Evolutionary conservation across 2,888 invertebrate genomes (phyloP).

Genomic region (Stramonita haemastoma): DNA sequence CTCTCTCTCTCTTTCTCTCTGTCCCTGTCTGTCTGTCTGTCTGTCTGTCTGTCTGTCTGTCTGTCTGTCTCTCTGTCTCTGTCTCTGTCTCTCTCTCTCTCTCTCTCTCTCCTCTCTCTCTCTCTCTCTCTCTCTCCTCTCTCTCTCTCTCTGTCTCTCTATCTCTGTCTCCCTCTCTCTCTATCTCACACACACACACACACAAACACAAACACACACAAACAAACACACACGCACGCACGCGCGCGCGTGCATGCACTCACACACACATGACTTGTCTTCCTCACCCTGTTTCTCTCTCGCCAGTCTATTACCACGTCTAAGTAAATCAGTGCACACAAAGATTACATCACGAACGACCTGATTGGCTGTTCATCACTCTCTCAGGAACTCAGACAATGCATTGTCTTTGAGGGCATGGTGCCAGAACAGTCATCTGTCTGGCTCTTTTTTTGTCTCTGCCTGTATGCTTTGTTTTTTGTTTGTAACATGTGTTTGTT

Average conservation of each 20-base stretch:
- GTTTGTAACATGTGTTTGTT: too few relatives aligned
- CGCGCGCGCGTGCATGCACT: too few relatives aligned
- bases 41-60: not conserved
- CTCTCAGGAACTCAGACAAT: too few relatives aligned
- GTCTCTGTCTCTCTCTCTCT: not conserved
- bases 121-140: conserved; percentile 7
- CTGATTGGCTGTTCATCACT: too few relatives aligned
- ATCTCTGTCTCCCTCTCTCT: conserved; percentile 10
- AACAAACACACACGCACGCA: too few relatives aligned
- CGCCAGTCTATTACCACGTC: not conserved
- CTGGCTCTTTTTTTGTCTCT: too few relatives aligned
- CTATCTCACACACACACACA: conserved; percentile 4
- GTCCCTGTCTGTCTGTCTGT: not conserved
- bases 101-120: not conserved
- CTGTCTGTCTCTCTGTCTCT: not conserved
- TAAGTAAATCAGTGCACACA: not conserved
- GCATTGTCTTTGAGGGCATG: too few relatives aligned
- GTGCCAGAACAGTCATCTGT: too few relatives aligned
- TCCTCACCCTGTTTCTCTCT: not conserved
- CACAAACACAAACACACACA: too few relatives aligned
- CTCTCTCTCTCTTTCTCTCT: conserved; percentile 21
- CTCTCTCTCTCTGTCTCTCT: not conserved
- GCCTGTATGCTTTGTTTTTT: too few relatives aligned
- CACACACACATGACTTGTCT: too few relatives aligned
- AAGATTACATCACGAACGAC: too few relatives aligned